Evolutionary conservation across 2,888 invertebrate species (phyloP), one percentile per base, ranked within the genome.

Genomic region (Pocota personata): DNA sequence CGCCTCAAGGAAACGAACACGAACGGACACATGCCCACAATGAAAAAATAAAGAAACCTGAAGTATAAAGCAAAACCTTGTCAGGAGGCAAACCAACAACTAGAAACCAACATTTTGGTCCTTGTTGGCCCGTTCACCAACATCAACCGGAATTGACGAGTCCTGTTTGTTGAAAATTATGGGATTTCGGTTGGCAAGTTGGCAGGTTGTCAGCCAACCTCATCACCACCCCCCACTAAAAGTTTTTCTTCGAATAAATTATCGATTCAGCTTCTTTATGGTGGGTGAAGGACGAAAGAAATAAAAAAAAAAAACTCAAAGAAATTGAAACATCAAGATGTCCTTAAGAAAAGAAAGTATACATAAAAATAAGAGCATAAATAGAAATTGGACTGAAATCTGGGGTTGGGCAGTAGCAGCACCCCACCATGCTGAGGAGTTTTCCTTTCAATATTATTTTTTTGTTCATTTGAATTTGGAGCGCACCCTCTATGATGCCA

Each of bases 261-360:
- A 86, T 86, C 76, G 86, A 86, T 82, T 86, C 60, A 71, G 50
- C 69, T 55, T 60, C 67, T 62, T 67, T 35, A 19, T 21, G 21
- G 19, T n/a, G 58, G 57, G 40, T n/a, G 19, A 69, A 58, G 72
- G 43, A 62, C 50, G 27, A 62, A 24, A 14, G n/a, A 16, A 58
- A 67, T 64, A n/a, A 62, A 24, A 14, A 10, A 16, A 64, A 82
- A 35, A 52, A 58, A 40, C 62, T 32, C 55, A 19, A 75, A 75
- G 82, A 82, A 84, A 86, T 86, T 76, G 86, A 82, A 86, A 86
- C 82, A 82, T 82, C 71, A 82, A 78, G 78, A 78, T 60, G 60
- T 72, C 82, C 82, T 72, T 72, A 77, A 82, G 86, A 71, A 86
- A 72, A 14, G 71, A 66, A 86, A 76, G 57, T 82, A 55, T 55